Conservation (phyloP, 1,140 invertebrate genomes). For the Bemisia tabaci region DNA sequence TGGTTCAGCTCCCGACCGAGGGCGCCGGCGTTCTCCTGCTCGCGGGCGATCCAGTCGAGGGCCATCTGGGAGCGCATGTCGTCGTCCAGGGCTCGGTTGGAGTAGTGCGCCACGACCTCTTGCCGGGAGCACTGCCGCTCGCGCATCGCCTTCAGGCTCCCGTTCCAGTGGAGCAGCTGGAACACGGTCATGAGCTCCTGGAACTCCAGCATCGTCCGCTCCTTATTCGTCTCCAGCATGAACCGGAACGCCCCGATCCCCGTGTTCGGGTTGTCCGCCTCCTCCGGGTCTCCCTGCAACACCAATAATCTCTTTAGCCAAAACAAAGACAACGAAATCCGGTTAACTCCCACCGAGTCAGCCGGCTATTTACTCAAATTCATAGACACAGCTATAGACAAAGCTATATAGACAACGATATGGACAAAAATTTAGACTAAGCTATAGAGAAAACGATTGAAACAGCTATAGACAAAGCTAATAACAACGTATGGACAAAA, state of each 20-base stretch:
- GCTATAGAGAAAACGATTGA: too few species aligned
- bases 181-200: constrained; percentile 95
- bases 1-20: constrained; percentile 64
- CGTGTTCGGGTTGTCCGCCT: constrained; percentile 63
- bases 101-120: constrained; percentile 90
- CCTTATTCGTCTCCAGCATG: constrained; percentile 86
- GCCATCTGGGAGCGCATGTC: constrained; percentile 95
- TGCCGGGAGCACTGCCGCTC: constrained; percentile 88
- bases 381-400: too few species aligned
- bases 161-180: constrained; percentile 91
- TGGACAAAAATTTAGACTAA: too few species aligned
- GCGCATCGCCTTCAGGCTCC: constrained; percentile 78
- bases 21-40: constrained; percentile 66
- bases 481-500: too few species aligned
- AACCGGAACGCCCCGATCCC: constrained; percentile 89
- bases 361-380: too few species aligned
- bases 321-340: too few species aligned
- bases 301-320: too few species aligned
- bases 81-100: constrained; percentile 75
- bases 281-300: constrained; percentile 36
- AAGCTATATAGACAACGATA: too few species aligned
- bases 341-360: too few species aligned
- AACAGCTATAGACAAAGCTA: too few species aligned
- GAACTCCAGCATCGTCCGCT: constrained; percentile 88
- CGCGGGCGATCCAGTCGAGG: constrained; percentile 83